Conservation (phyloP, 2,797 vertebrate genomes). For the Phalloptychus januarius region DNA sequence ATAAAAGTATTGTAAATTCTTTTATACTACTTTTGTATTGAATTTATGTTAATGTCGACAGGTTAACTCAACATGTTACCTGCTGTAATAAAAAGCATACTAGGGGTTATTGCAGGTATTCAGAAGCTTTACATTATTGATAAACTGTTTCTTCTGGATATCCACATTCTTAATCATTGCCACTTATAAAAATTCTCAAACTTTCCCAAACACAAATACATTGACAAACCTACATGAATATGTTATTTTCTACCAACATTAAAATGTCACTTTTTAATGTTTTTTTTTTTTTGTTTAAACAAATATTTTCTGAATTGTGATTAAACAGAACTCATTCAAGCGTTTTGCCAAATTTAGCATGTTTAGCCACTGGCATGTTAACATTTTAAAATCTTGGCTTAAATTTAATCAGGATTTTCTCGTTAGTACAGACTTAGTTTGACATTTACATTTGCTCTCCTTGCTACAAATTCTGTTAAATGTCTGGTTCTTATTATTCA, state of each 20-base stretch:
- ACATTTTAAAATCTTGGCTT: neutral
- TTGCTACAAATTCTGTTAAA: neutral
- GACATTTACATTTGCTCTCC: slow-evolving; percentile 1
- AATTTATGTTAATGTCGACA: neutral
- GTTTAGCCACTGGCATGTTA: neutral
- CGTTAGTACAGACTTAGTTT: neutral
- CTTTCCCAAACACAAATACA: neutral
- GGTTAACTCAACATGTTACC: neutral
- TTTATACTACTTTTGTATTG: neutral
- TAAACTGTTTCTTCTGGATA: neutral
- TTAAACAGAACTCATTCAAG: too few species aligned
- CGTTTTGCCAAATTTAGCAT: neutral
- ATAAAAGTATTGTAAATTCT: neutral
- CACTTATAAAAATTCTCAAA: neutral
- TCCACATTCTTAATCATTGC: neutral
- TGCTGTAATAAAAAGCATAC: neutral
- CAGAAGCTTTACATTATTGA: neutral
- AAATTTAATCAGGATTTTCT: neutral
- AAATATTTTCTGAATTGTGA: too few species aligned
- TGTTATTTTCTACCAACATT: too few species aligned
- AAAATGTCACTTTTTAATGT: neutral
- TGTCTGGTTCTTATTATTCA: neutral
- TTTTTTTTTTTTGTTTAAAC: too few species aligned
- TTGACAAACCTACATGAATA: too few species aligned
- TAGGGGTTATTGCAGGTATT: neutral